Conservation (phyloP, 1,140 invertebrate species). For the Bombyx mandarina region DNA sequence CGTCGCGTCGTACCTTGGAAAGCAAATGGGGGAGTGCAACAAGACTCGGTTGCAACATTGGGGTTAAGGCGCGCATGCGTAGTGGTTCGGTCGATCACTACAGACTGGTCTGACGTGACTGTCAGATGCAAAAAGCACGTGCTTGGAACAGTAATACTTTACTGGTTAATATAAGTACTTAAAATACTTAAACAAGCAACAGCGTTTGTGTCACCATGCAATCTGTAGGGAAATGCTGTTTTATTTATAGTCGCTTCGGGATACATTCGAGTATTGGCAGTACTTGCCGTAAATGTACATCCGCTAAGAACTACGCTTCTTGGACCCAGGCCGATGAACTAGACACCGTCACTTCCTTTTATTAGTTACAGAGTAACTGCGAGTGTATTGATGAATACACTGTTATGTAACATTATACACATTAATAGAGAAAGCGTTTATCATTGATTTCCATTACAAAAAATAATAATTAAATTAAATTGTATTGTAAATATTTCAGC, state of each 20-base stretch:
- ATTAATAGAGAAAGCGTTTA: too few relatives aligned
- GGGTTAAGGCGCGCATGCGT: constrained; percentile 46
- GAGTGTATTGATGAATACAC: too few relatives aligned
- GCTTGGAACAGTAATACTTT: constrained; percentile 20
- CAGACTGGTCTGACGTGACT: constrained; percentile 16
- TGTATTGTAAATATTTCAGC: too few relatives aligned
- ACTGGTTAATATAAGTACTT: background rate
- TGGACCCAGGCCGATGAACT: constrained; percentile 44
- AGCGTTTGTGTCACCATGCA: background rate
- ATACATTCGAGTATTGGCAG: constrained; percentile 10
- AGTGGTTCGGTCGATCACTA: constrained; percentile 39
- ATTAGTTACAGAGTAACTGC: background rate
- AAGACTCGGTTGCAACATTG: constrained; percentile 10
- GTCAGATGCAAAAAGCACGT: constrained; percentile 50
- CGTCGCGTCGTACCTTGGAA: constrained; percentile 10
- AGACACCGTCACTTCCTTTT: constrained; percentile 43
- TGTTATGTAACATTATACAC: too few relatives aligned
- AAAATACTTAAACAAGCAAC: background rate
- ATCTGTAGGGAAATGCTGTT: background rate
- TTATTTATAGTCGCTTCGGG: background rate
- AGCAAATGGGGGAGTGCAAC: background rate
- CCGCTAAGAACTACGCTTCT: constrained; percentile 27
- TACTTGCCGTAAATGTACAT: constrained; percentile 35
- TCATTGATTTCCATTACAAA: too few relatives aligned
- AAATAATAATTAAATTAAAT: too few relatives aligned